Base-by-base conservation (phyloP, 2,113 vertebrate species). In the Camarhynchus parvulus region DNA sequence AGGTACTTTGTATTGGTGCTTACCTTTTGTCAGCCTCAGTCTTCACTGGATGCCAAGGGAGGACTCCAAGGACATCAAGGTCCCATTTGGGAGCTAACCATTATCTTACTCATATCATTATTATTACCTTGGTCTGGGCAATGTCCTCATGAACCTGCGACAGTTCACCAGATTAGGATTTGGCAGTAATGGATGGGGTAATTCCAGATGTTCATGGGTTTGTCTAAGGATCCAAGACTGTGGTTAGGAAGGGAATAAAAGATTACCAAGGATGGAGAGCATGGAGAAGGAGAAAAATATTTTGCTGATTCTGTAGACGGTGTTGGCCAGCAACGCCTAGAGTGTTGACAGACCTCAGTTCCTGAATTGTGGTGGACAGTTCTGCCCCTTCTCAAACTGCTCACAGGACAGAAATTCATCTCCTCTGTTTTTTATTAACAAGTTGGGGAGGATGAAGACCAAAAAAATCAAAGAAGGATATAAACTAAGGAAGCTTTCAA, bases 281-380 rank as follows among this genome's bases (percentile, higher is more conserved):
- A 85, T 59, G 87, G 68, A 93, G 80, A 79, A 95, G 22, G 11
- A 8, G 39, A 68, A 92, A 94, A 95, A 90, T 93, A 89, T 83
- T 96, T 95, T 94, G 86, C 89, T 90, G 73, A 87, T 86, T 96
- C 69, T 10, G 5, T 83, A 74, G 61, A 23, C 20, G 56, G 61
- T 72, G 61, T 64, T 90, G 83, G 75, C 68, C 85, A 89, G 85
- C 90, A 93, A 86, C 0, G 5, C 64, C 80, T 78, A 6, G 69
- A 81, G 33, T 83, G 83, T 78, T 97, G 91, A 94, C 83, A 95
- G 88, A 88, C 61, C 63, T 88, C 86, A 87, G 61, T 89, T 92
- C 56, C 89, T 63, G 73, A 84, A 83, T 47, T 81, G 83, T 81
- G 75, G 79, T 70, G 59, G 90, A 81, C 89, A 47, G 47, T 44